These are phyloP conservation scores for Ephydatia muelleri DNA, from an alignment of 37 sponge, comb jelly and placozoan species.

Conservation along the genomic window DNA sequence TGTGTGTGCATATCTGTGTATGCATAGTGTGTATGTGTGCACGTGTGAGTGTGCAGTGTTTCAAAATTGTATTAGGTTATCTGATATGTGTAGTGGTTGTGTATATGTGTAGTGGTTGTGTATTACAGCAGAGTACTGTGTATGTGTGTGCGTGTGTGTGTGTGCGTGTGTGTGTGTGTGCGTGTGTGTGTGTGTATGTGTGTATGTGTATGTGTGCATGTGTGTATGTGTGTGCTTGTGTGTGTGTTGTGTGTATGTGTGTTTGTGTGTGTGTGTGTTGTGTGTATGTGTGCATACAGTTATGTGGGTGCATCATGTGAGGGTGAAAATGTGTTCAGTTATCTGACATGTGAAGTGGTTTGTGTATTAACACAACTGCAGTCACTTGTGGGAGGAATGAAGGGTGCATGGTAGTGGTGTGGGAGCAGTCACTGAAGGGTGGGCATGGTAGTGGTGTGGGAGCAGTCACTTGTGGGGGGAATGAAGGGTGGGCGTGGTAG, in stretches of 20 bases:
- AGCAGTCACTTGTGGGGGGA: no score
- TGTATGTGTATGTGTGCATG: not conserved
- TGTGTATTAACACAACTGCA: no score
- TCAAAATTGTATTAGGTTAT: not conserved
- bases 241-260: not conserved
- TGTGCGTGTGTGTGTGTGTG: not conserved
- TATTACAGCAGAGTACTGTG: no score
- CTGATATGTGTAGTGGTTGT: no score
- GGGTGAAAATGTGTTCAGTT: not conserved
- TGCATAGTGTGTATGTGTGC: slow-evolving; percentile 34
- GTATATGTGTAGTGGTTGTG: no score
- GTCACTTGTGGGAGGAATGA: no score
- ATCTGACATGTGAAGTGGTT: no score
- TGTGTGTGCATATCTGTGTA: no score
- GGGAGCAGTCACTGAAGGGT: no score
- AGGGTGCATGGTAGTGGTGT: no score
- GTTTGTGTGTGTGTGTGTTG: slow-evolving; percentile 3
- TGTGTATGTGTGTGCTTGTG: slow-evolving; percentile 21
- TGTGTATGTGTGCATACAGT: slow-evolving; percentile 18
- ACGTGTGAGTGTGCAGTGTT: slow-evolving; percentile 14
- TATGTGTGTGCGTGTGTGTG: not conserved
- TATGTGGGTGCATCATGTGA: not conserved
- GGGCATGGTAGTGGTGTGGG: no score
- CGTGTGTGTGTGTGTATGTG: not conserved
- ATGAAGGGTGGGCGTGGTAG: no score